Conservation (phyloP, 2,113 vertebrate species). For the Leptosomus discolor region DNA sequence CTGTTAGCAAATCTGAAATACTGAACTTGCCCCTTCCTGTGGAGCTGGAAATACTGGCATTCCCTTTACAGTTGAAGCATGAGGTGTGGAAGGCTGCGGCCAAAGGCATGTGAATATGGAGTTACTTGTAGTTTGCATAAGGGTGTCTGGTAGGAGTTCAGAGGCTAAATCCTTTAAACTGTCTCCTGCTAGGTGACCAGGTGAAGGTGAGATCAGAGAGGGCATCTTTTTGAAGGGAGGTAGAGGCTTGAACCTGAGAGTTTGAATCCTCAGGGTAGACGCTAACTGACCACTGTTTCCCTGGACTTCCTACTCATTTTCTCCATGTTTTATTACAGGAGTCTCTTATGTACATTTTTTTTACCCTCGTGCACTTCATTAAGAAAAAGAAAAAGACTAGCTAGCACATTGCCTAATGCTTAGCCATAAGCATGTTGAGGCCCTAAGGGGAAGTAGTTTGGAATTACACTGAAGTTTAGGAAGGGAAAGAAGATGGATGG, state of each 20-base stretch:
- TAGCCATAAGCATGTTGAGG: neutral
- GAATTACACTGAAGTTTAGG: neutral
- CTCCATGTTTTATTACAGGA: neutral
- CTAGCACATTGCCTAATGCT: neutral
- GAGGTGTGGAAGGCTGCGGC: neutral
- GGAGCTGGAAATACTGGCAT: neutral
- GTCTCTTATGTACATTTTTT: neutral
- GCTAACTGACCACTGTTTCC: neutral
- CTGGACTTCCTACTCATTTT: neutral
- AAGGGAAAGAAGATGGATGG: neutral
- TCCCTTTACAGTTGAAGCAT: neutral
- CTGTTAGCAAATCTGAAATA: neutral
- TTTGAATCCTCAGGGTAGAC: neutral
- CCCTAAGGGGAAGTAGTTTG: neutral
- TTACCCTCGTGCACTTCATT: neutral
- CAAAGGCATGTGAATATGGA: neutral
- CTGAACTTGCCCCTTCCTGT: neutral
- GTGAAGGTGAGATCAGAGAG: neutral
- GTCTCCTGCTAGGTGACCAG: neutral
- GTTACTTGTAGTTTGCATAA: neutral
- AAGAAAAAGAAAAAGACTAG: neutral
- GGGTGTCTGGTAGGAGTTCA: neutral
- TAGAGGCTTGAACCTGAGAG: neutral
- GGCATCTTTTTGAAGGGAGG: neutral
- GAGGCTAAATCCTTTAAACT: neutral